Evolutionary conservation across 2,888 invertebrate genomes (phyloP).

Genomic region (Eubasilissa splendida): DNA sequence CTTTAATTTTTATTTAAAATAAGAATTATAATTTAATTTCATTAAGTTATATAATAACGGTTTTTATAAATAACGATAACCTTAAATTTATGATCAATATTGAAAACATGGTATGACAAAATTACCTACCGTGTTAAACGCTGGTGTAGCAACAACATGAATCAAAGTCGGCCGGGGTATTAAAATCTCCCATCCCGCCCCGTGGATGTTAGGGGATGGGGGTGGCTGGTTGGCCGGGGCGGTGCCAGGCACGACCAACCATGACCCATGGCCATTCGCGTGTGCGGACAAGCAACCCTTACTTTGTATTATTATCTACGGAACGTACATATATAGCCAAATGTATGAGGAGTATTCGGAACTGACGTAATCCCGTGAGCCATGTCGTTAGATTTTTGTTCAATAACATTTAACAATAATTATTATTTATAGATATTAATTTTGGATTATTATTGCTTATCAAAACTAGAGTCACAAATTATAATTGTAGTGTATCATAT

Average conservation of each 20-base stretch:
- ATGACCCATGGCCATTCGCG: slow-evolving; percentile 67
- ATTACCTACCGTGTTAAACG: too few relatives aligned
- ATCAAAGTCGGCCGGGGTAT: not conserved
- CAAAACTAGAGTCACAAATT: too few relatives aligned
- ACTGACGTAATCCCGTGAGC: not conserved
- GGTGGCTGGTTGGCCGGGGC: slow-evolving; percentile 65
- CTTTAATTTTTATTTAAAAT: too few relatives aligned
- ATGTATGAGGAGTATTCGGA: not conserved
- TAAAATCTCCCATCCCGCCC: slow-evolving; percentile 2
- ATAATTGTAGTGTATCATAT: too few relatives aligned
- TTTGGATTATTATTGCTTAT: too few relatives aligned
- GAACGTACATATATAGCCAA: not conserved
- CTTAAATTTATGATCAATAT: too few relatives aligned
- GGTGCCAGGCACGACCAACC: slow-evolving; percentile 65
- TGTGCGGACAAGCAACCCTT: slow-evolving; percentile 45
- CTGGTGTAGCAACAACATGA: not conserved
- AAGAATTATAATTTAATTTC: too few relatives aligned
- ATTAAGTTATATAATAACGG: too few relatives aligned
- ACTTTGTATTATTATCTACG: slow-evolving; percentile 8
- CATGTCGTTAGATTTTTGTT: not conserved
- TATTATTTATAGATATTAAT: too few relatives aligned
- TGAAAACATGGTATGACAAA: too few relatives aligned
- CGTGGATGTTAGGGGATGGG: slow-evolving; percentile 41
- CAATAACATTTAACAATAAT: too few relatives aligned
- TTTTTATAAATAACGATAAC: too few relatives aligned